These are phyloP conservation scores for Anguilla rostrata DNA, from an alignment of 2,113 vertebrate genomes.

Conservation along the genomic window DNA sequence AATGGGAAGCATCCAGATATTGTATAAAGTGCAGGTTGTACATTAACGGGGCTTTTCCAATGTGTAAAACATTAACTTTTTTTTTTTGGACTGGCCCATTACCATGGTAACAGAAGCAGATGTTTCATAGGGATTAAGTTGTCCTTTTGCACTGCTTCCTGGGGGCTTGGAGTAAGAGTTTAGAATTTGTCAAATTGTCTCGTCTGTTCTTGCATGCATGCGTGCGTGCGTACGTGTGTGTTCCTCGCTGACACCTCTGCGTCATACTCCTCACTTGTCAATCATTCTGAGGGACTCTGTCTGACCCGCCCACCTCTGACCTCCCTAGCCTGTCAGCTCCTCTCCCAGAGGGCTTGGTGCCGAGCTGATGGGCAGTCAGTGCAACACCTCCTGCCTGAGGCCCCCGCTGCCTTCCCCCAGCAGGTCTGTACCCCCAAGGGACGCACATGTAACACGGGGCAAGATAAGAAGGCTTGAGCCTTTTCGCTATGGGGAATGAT, in stretches of 20 bases:
- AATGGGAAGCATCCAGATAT: not conserved
- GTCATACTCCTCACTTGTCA: not conserved
- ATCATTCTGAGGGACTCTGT: not conserved
- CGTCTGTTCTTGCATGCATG: not conserved
- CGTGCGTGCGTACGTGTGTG: conserved; percentile 41
- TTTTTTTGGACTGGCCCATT: not conserved
- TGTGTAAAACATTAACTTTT: not conserved
- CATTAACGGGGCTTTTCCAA: not conserved
- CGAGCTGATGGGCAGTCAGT: not conserved
- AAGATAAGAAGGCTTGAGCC: not conserved
- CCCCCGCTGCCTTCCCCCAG: not conserved
- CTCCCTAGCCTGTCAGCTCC: not conserved
- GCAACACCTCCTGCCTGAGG: not conserved
- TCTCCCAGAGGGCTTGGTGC: not conserved
- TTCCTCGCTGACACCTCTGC: not conserved
- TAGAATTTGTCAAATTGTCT: not conserved
- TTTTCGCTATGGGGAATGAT: not conserved
- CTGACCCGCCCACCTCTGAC: not conserved
- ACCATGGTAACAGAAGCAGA: conserved; percentile 1
- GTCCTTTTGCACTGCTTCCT: not conserved
- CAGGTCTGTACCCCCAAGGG: not conserved
- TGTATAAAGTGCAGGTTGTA: not conserved
- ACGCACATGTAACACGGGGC: not conserved
- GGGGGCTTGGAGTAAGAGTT: not conserved
- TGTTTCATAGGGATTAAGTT: not conserved